Percentiles rank a stretch among this genome's conserved stretches.
phyloP scores from a whole-genome alignment of 2,113 vertebrate genomes.

The Clupea harengus region DNA sequence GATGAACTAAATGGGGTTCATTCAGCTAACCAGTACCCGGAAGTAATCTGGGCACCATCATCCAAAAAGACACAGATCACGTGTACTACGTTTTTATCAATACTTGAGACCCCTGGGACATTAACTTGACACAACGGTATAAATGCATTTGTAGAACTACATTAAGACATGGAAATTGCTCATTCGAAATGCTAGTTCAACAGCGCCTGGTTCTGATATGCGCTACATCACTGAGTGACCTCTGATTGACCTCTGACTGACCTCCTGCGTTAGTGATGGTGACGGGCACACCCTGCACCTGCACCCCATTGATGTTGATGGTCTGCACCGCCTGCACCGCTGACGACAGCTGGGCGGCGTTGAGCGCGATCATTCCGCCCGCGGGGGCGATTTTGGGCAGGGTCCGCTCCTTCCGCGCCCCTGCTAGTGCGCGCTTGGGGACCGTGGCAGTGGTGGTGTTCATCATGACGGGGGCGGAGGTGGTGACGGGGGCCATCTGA shows the following conservation, averaged over 20 bases:
- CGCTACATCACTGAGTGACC: too few relatives aligned
- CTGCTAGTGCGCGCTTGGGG: conserved; percentile 63
- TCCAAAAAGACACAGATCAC: too few relatives aligned
- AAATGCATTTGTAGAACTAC: too few relatives aligned
- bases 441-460: neutral
- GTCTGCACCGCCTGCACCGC: conserved; percentile 90
- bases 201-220: too few relatives aligned
- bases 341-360: conserved; percentile 79
- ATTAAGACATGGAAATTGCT: too few relatives aligned
- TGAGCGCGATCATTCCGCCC: conserved; percentile 86
- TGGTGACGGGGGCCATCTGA: conserved; percentile 61
- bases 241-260: conserved; percentile 53
- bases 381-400: conserved; percentile 93
- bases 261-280: conserved; percentile 93
- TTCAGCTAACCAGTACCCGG: too few relatives aligned
- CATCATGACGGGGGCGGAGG: conserved; percentile 49
- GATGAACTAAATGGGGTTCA: neutral
- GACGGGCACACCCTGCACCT: conserved; percentile 92
- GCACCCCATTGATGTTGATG: conserved; percentile 95
- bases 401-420: conserved; percentile 81
- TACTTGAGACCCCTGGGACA: too few relatives aligned
- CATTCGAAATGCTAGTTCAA: too few relatives aligned
- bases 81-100: too few relatives aligned
- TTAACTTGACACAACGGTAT: too few relatives aligned
- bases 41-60: too few relatives aligned